Evolutionary conservation across 2,888 invertebrate species (phyloP).

Genomic region (Apotomis betuletana): DNA sequence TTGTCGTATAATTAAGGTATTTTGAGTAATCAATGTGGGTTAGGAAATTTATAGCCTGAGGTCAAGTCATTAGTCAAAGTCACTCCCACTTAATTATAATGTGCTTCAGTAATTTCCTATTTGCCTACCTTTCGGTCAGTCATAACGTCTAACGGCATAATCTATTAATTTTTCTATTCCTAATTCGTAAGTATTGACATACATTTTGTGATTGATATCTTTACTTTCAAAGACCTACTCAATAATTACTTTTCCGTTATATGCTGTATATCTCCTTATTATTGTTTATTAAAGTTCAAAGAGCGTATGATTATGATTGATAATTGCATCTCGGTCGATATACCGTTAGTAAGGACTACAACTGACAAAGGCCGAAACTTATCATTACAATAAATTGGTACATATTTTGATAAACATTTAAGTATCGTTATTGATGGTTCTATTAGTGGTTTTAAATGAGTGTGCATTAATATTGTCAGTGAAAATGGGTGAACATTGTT

Average conservation of each 20-base stretch:
- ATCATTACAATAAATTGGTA: constrained; percentile 33
- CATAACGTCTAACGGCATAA: constrained; percentile 24
- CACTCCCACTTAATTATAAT: constrained; percentile 37
- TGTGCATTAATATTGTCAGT: constrained; percentile 39
- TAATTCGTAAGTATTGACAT: constrained; percentile 28
- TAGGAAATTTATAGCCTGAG: constrained; percentile 30
- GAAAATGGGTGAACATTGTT: constrained; percentile 50
- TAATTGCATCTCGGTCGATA: constrained; percentile 38
- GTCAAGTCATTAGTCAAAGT: constrained; percentile 38
- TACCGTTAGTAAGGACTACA: constrained; percentile 20
- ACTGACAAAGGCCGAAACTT: constrained; percentile 29
- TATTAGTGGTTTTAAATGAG: constrained; percentile 31
- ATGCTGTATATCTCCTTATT: constrained; percentile 31
- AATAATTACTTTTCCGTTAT: constrained; percentile 33
- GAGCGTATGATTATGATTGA: constrained; percentile 42
- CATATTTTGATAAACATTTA: constrained; percentile 29
- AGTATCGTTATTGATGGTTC: constrained; percentile 34
- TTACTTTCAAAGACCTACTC: constrained; percentile 15
- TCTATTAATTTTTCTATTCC: constrained; percentile 22
- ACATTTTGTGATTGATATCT: constrained; percentile 35
- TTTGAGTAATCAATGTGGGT: constrained; percentile 44
- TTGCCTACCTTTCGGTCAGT: constrained; percentile 6
- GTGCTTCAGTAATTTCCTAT: constrained; percentile 23
- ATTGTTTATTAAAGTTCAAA: constrained; percentile 42
- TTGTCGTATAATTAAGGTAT: constrained; percentile 46